phyloP scores from a whole-genome alignment of 2,797 vertebrate species.

The Enteromius afrohamiltoni region DNA sequence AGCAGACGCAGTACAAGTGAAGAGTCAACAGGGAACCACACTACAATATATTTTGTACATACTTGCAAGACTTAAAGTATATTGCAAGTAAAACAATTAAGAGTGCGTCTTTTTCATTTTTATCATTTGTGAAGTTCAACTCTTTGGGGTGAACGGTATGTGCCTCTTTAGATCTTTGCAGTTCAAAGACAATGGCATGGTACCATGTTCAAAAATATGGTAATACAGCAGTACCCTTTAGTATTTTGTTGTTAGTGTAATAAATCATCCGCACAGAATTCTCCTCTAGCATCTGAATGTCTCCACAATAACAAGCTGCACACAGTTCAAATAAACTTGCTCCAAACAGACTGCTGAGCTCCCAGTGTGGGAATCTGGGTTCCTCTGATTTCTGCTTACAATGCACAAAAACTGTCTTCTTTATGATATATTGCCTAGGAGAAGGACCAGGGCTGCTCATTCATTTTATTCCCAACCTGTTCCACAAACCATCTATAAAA shows the following conservation, averaged over 20 bases:
- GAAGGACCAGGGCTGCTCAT: constrained; percentile 66
- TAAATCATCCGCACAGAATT: background rate
- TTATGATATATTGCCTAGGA: constrained; percentile 72
- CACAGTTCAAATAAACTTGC: constrained; percentile 33
- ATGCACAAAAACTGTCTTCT: constrained; percentile 61
- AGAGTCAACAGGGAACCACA: too few species aligned
- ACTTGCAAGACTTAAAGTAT: background rate
- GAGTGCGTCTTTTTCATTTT: background rate
- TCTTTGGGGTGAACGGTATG: background rate
- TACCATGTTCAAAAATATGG: background rate
- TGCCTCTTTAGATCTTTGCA: background rate
- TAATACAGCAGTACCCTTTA: background rate
- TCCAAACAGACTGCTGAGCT: background rate
- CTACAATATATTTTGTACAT: background rate
- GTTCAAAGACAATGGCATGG: background rate
- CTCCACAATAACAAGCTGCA: constrained; percentile 5
- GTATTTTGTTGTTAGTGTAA: background rate
- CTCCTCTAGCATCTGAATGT: constrained; percentile 18
- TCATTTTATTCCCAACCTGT: constrained; percentile 74
- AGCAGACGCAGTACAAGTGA: too few species aligned
- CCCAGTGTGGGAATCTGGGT: constrained; percentile 54
- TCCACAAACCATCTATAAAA: constrained; percentile 69
- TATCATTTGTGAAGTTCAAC: background rate
- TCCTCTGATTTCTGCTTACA: constrained; percentile 70
- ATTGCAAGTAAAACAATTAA: background rate